These are phyloP conservation scores for Crossaster papposus DNA, from an alignment of 53 echinoderm and acorn worm species.

Conservation along the genomic window DNA sequence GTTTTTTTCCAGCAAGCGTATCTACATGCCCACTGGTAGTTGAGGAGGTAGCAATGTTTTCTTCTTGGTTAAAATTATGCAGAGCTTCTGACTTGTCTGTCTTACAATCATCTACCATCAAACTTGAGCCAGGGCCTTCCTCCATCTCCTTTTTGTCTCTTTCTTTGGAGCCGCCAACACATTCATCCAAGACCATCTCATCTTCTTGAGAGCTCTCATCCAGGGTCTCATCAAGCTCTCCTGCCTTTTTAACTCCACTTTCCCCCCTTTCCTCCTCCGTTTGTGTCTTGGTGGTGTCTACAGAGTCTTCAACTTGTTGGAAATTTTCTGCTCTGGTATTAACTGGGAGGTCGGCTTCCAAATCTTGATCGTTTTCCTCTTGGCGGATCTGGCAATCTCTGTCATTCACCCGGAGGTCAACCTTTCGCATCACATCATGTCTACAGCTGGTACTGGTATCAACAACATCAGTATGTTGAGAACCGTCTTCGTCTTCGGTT, in stretches of 20 bases:
- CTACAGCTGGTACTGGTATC: background rate
- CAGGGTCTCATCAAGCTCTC: background rate
- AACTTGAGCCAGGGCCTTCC: background rate
- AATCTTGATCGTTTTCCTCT: background rate
- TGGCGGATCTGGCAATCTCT: background rate
- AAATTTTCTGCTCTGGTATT: background rate
- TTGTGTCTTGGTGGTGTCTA: background rate
- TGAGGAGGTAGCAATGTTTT: background rate
- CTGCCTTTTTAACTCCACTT: background rate
- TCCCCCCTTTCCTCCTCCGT: background rate
- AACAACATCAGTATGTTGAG: background rate
- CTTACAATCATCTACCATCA: background rate
- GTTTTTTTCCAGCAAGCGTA: background rate
- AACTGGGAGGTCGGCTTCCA: background rate
- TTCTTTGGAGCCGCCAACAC: background rate
- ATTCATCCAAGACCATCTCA: background rate
- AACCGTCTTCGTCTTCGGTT: background rate
- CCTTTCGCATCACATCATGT: background rate
- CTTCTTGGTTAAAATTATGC: background rate
- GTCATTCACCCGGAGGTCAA: background rate
- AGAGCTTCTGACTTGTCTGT: background rate
- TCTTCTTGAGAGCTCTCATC: slow-evolving; percentile 3
- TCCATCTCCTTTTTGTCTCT: background rate
- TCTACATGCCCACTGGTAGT: background rate
- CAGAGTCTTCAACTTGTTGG: background rate